These are phyloP conservation scores for Stigmatopora argus DNA, from an alignment of 2,113 vertebrate species.

Conservation along the genomic window DNA sequence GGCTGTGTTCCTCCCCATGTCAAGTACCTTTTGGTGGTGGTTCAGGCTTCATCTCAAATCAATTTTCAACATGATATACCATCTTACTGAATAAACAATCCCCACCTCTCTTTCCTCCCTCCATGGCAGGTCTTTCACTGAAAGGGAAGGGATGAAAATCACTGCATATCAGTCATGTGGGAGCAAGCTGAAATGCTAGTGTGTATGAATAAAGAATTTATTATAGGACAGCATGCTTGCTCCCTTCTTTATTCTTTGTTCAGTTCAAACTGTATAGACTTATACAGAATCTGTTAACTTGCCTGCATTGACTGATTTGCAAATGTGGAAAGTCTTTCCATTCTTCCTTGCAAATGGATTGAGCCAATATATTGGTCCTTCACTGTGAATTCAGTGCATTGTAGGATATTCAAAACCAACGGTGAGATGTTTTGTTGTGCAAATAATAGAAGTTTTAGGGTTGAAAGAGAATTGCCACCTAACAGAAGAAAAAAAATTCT, in stretches of 20 bases:
- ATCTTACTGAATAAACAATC: slow-evolving; percentile 57
- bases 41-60: slow-evolving; percentile 40
- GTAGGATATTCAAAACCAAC: slow-evolving; percentile 5
- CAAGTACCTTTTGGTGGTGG: slow-evolving; percentile 31
- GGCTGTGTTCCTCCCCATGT: slow-evolving; percentile 22
- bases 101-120: slow-evolving; percentile 16
- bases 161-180: slow-evolving; percentile 50
- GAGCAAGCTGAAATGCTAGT: slow-evolving; percentile 20
- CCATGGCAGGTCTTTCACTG: slow-evolving; percentile 39
- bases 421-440: background rate
- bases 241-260: slow-evolving; percentile 34
- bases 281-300: slow-evolving; percentile 42
- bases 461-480: background rate
- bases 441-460: background rate
- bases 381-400: slow-evolving; percentile 43
- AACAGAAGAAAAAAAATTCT: background rate
- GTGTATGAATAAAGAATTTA: slow-evolving; percentile 37
- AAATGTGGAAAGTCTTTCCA: slow-evolving; percentile 27
- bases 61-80: slow-evolving; percentile 49
- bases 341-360: too few relatives aligned
- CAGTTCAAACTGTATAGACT: slow-evolving; percentile 39
- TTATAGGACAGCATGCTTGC: slow-evolving; percentile 43
- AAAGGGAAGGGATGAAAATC: slow-evolving; percentile 45
- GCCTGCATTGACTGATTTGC: slow-evolving; percentile 24
- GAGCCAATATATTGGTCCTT: too few relatives aligned